Percentiles rank a stretch among this genome's conserved stretches.
These are phyloP conservation scores for Notolabrus celidotus DNA, from an alignment of 2,797 vertebrate genomes.

Conservation along the genomic window DNA sequence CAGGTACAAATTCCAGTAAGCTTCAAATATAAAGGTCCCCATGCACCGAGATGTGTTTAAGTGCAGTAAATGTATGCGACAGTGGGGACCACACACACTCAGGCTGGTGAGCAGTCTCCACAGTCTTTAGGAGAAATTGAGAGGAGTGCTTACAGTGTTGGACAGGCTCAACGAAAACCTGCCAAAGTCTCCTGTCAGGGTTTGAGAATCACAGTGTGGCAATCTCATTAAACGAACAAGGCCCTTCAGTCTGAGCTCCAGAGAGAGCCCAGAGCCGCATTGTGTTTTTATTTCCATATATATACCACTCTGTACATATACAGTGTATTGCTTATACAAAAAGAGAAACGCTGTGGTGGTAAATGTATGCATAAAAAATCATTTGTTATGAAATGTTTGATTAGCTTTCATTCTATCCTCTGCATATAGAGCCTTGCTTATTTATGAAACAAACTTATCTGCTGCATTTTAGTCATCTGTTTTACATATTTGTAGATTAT, in stretches of 20 bases:
- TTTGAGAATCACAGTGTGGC: conserved; percentile 67
- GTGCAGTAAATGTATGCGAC: conserved; percentile 59
- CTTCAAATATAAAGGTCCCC: conserved; percentile 37
- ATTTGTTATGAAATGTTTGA: conserved; percentile 8
- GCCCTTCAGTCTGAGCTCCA: conserved; percentile 53
- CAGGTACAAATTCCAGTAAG: conserved; percentile 6
- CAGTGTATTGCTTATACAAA: conserved; percentile 21
- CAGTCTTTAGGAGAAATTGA: conserved; percentile 59
- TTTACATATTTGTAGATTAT: background rate
- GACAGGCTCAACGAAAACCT: conserved; percentile 62
- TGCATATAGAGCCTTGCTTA: background rate
- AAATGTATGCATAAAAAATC: background rate
- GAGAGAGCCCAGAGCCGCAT: conserved; percentile 29
- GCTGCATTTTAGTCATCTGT: background rate
- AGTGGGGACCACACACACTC: conserved; percentile 50
- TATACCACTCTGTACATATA: conserved; percentile 1
- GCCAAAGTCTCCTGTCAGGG: conserved; percentile 68
- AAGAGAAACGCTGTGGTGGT: conserved; percentile 19
- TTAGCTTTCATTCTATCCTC: background rate
- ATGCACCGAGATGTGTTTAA: conserved; percentile 38
- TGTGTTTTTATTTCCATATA: conserved; percentile 45
- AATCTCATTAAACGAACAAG: conserved; percentile 72
- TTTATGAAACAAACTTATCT: background rate
- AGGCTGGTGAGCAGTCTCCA: conserved; percentile 30
- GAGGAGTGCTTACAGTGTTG: conserved; percentile 63